These are phyloP conservation scores for Drosophila nebulosa DNA, from an alignment of 1,140 invertebrate species.

Conservation along the genomic window DNA sequence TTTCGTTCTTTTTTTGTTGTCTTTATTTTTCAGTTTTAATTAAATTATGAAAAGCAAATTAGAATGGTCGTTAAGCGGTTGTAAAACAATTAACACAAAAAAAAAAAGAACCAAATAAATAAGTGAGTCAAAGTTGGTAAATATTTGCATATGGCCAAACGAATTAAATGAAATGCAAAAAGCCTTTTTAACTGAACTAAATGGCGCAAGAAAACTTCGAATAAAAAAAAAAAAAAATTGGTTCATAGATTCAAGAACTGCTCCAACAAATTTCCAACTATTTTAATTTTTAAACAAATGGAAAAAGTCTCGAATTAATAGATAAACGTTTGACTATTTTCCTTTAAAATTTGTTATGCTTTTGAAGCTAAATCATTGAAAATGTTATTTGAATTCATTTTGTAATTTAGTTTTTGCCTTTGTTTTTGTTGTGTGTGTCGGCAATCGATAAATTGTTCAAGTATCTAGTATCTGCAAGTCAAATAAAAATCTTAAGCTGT, in stretches of 20 bases:
- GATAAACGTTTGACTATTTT: too few species aligned
- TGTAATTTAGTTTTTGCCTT: neutral
- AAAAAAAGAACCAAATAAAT: neutral
- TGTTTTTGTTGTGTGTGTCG: neutral
- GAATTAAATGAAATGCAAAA: too few species aligned
- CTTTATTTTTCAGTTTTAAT: conserved; percentile 23
- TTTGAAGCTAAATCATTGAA: neutral
- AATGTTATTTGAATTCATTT: neutral
- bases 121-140: neutral
- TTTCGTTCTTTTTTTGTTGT: neutral
- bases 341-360: too few species aligned
- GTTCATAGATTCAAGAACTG: too few species aligned
- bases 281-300: too few species aligned
- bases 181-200: too few species aligned
- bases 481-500: neutral
- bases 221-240: too few species aligned
- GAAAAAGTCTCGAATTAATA: too few species aligned
- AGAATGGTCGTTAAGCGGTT: conserved; percentile 3
- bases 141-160: too few species aligned
- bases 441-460: neutral
- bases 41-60: conserved; percentile 30
- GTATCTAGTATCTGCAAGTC: neutral
- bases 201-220: too few species aligned
- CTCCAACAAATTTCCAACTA: too few species aligned
- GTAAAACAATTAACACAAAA: neutral